phyloP scores from a whole-genome alignment of 2,888 invertebrate genomes.

The Drosophila anomelani region DNA sequence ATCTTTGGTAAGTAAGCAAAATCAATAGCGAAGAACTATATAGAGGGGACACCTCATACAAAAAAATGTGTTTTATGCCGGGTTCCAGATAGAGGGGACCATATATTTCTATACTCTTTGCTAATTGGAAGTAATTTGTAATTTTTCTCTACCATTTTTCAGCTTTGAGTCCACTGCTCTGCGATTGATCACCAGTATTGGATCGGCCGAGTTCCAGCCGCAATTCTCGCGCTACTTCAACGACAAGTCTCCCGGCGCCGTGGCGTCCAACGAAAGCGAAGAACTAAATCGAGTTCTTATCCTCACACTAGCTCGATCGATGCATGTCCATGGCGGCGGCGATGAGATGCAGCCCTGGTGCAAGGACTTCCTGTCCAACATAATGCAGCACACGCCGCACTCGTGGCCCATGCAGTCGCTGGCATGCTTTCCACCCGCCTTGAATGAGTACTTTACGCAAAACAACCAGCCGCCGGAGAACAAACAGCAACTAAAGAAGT shows the following conservation, averaged over 20 bases:
- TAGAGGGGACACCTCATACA: no score
- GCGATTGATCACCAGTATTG: conserved; percentile 93
- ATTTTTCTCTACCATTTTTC: not conserved
- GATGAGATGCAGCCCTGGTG: conserved; percentile 89
- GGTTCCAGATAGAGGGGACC: no score
- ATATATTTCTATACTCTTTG: not conserved
- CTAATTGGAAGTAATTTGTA: not conserved
- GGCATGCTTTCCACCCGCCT: conserved; percentile 94
- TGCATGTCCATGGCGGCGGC: conserved; percentile 94
- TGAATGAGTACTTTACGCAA: conserved; percentile 95
- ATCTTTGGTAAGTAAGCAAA: conserved; percentile 89
- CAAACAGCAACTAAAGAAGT: conserved; percentile 95
- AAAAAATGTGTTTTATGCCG: no score
- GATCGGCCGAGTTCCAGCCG: conserved; percentile 97
- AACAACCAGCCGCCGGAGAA: conserved; percentile 94
- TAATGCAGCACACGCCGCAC: conserved; percentile 97
- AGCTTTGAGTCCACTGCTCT: conserved; percentile 95
- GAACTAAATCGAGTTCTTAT: conserved; percentile 97
- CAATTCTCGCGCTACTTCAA: conserved; percentile 96
- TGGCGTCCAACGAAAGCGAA: conserved; percentile 97
- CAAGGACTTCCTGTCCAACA: conserved; percentile 94
- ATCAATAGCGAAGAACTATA: no score
- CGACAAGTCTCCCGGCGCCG: conserved; percentile 90
- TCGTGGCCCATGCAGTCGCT: conserved; percentile 97
- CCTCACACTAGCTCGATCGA: conserved; percentile 95